Evolutionary conservation across 1,140 invertebrate genomes (phyloP).

Genomic region (Helicoverpa zea): DNA sequence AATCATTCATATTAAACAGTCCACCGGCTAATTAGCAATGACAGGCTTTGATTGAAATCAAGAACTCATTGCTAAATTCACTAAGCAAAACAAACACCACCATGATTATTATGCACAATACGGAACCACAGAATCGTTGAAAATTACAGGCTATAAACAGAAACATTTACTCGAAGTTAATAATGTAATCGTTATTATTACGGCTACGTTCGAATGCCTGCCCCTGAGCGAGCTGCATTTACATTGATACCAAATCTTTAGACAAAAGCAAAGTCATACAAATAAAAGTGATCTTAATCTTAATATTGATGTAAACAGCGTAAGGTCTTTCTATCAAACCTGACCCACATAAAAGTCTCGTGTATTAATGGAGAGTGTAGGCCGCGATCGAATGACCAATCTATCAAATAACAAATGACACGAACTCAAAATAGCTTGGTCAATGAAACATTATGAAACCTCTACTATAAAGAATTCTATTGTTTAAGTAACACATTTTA

Average conservation of each 20-base stretch:
- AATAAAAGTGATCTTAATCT: neutral
- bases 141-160: conserved; percentile 10
- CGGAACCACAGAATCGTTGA: neutral
- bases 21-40: neutral
- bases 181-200: neutral
- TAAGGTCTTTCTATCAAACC: conserved; percentile 48
- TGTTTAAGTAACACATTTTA: conserved; percentile 11
- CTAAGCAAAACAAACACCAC: too few species aligned
- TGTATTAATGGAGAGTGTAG: conserved; percentile 25
- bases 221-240: conserved; percentile 1
- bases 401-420: conserved; percentile 45
- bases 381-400: conserved; percentile 17
- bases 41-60: neutral
- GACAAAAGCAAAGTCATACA: neutral
- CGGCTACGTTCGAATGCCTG: neutral
- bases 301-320: neutral
- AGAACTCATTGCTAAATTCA: too few species aligned
- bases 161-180: neutral
- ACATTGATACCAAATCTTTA: neutral
- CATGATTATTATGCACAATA: neutral
- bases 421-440: conserved; percentile 8
- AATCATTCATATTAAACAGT: conserved; percentile 11
- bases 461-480: conserved; percentile 10
- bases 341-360: conserved; percentile 45
- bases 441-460: conserved; percentile 44